phyloP scores from a whole-genome alignment of 1,140 invertebrate genomes.

The Capitella teleta region DNA sequence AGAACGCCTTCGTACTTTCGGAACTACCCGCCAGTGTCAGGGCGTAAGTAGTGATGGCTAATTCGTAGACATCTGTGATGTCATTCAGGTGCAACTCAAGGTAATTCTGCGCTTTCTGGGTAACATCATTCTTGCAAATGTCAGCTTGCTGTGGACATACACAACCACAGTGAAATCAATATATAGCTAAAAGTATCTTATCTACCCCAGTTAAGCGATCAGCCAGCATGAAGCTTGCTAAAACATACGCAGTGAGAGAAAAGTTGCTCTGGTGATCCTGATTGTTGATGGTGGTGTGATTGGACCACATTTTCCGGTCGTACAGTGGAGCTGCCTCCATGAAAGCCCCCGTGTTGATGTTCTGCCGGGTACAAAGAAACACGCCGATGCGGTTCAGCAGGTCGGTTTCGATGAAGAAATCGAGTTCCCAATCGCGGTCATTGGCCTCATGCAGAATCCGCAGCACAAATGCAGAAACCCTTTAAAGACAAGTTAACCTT shows the following conservation, averaged over 20 bases:
- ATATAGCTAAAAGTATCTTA: too few species aligned
- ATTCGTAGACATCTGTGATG: constrained; percentile 64
- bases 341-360: constrained; percentile 32
- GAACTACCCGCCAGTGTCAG: constrained; percentile 66
- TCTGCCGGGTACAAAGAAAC: constrained; percentile 29
- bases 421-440: constrained; percentile 29
- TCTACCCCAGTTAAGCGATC: too few species aligned
- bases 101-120: constrained; percentile 57
- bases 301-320: constrained; percentile 28
- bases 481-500: constrained; percentile 14
- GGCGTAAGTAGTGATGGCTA: constrained; percentile 77
- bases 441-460: constrained; percentile 27
- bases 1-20: constrained; percentile 67
- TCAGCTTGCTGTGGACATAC: too few species aligned
- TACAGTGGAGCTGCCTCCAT: constrained; percentile 20
- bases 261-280: background rate
- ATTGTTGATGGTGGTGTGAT: background rate
- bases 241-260: too few species aligned
- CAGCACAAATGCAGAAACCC: constrained; percentile 38
- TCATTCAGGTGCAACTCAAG: constrained; percentile 67
- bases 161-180: too few species aligned
- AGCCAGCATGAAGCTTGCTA: too few species aligned
- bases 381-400: constrained; percentile 30
- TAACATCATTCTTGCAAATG: too few species aligned
- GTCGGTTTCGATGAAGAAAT: constrained; percentile 32